Conservation (phyloP, 2,797 vertebrate genomes). For the Lepilemur septentrionalis region DNA sequence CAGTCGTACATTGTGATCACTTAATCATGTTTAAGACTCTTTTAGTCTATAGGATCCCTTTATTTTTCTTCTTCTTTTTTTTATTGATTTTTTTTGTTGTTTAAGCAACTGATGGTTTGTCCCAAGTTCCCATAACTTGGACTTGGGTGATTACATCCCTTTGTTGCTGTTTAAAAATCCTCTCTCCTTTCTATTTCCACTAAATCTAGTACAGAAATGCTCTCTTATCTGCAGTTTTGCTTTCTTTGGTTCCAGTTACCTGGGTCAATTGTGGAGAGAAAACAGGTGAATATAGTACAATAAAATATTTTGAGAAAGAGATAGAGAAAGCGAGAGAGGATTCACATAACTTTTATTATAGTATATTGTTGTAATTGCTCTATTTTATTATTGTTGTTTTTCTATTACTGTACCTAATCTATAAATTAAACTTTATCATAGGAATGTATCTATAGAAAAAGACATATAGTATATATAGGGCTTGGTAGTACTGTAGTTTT, state of each 20-base stretch:
- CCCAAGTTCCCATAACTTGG: background rate
- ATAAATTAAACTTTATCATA: background rate
- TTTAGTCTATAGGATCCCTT: background rate
- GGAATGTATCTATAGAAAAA: background rate
- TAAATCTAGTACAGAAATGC: background rate
- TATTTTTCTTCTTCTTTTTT: background rate
- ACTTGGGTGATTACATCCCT: background rate
- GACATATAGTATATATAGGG: background rate
- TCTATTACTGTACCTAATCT: background rate
- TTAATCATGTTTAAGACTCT: background rate
- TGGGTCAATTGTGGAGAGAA: background rate
- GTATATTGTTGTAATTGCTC: background rate
- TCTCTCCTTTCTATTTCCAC: background rate
- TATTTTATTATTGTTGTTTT: background rate
- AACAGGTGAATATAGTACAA: background rate
- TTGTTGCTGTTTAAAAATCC: background rate
- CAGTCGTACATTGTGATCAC: background rate
- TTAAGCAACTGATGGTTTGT: background rate
- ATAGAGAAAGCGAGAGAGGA: background rate
- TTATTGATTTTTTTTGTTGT: background rate
- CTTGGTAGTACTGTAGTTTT: background rate
- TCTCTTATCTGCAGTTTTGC: background rate
- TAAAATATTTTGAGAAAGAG: background rate
- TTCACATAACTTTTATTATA: background rate
- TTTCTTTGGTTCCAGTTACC: background rate